phyloP scores from a whole-genome alignment of 2,888 invertebrate genomes.

The Apotomis capreana region DNA sequence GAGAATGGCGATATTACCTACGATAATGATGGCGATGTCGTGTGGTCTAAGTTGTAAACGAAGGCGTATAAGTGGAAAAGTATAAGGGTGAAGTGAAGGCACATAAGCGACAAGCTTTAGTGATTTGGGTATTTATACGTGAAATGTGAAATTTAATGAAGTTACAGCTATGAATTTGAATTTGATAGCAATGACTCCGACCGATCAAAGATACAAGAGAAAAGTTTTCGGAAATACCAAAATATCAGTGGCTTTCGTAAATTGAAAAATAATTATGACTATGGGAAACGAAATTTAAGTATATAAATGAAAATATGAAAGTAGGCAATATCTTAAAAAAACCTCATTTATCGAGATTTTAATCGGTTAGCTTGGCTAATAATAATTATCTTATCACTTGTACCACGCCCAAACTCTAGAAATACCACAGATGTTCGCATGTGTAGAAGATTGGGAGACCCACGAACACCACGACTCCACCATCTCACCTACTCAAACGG shows the following conservation, averaged over 20 bases:
- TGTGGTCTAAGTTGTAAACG: background rate
- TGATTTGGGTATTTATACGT: background rate
- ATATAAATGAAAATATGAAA: too few relatives aligned
- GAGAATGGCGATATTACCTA: background rate
- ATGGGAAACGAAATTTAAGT: too few relatives aligned
- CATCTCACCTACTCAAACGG: conserved; percentile 1
- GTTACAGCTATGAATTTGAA: too few relatives aligned
- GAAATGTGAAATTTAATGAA: too few relatives aligned
- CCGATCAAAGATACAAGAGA: too few relatives aligned
- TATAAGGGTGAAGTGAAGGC: conserved; percentile 2
- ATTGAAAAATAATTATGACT: too few relatives aligned
- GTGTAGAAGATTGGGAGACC: conserved; percentile 33
- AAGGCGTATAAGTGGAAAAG: background rate
- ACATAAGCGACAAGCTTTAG: conserved; percentile 2
- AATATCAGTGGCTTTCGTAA: too few relatives aligned
- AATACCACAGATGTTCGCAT: conserved; percentile 33
- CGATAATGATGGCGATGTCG: background rate
- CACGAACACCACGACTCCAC: conserved; percentile 6
- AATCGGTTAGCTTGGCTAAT: too few relatives aligned
- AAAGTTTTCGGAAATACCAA: too few relatives aligned
- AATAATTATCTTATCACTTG: conserved; percentile 1
- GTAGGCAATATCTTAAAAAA: too few relatives aligned
- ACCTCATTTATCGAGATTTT: too few relatives aligned
- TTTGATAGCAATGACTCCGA: too few relatives aligned
- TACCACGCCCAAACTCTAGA: conserved; percentile 15